Evolutionary conservation across 2,888 invertebrate genomes (phyloP).

Genomic region (Exephanes ischioxanthus): DNA sequence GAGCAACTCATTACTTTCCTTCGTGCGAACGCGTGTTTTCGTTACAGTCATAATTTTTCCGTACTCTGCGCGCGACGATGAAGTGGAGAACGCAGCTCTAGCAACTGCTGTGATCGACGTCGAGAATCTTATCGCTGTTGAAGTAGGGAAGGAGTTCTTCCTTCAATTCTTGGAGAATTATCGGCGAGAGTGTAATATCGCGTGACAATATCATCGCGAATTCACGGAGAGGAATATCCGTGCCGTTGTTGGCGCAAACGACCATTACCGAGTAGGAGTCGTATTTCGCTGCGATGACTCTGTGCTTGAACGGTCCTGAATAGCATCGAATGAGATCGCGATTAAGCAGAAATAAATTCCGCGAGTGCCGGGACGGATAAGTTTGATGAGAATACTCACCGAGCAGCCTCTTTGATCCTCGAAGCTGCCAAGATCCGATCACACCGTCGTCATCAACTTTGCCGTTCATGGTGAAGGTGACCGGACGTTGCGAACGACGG

Average conservation of each 20-base stretch:
- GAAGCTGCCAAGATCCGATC: constrained; percentile 46
- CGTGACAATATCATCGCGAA: constrained; percentile 13
- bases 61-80: not conserved
- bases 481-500: constrained; percentile 24
- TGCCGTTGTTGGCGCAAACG: constrained; percentile 64
- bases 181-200: not conserved
- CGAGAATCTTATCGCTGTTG: not conserved
- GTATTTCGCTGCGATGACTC: constrained; percentile 64
- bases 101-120: constrained; percentile 29
- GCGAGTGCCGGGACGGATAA: not conserved
- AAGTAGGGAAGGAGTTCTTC: constrained; percentile 14
- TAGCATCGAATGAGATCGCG: not conserved
- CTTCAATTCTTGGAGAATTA: not conserved
- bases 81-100: not conserved
- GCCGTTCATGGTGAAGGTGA: constrained; percentile 43
- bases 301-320: constrained; percentile 69
- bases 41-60: not conserved
- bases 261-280: constrained; percentile 65
- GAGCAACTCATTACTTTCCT: too few species aligned
- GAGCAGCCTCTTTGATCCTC: not conserved
- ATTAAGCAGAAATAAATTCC: not conserved
- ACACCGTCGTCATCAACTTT: constrained; percentile 21
- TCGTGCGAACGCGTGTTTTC: not conserved
- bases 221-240: constrained; percentile 35
- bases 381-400: constrained; percentile 4